Percentiles rank a stretch among this genome's conserved stretches.
Evolutionary conservation across 2,113 vertebrate species (phyloP).

Genomic region (Lucifuga dentata): DNA sequence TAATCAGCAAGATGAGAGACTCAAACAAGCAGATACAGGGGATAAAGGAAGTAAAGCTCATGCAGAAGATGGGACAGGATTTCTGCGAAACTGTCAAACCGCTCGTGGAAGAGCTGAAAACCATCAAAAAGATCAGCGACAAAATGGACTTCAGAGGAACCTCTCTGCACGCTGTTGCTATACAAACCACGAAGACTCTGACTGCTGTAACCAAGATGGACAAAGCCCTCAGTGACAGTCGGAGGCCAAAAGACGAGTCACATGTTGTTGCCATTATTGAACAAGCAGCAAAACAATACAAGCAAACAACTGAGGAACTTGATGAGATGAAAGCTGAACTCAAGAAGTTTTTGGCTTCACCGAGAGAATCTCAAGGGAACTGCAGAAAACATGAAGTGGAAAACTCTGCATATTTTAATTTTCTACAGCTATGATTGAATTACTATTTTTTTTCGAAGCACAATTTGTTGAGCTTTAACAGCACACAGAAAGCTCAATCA

Average conservation of each 20-base stretch:
- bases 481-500: no score
- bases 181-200: not conserved
- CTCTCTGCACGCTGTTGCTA: rapidly evolving
- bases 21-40: not conserved
- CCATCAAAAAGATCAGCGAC: not conserved
- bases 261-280: not conserved
- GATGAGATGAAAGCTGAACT: not conserved
- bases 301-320: not conserved
- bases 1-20: rapidly evolving
- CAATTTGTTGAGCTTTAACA: no score
- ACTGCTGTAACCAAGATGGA: not conserved
- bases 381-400: no score
- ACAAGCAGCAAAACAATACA: not conserved
- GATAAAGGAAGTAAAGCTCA: not conserved
- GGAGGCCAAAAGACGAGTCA: rapidly evolving
- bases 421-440: no score
- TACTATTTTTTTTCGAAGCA: no score
- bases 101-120: constrained; percentile 10
- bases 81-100: not conserved
- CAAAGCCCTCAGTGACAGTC: rapidly evolving
- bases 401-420: no score
- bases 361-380: not conserved
- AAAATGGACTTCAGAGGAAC: not conserved
- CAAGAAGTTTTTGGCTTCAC: not conserved
- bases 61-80: not conserved